Evolutionary conservation across 2,797 vertebrate genomes (phyloP), one percentile per base, ranked within the genome.

Genomic region (Chromis chromis): DNA sequence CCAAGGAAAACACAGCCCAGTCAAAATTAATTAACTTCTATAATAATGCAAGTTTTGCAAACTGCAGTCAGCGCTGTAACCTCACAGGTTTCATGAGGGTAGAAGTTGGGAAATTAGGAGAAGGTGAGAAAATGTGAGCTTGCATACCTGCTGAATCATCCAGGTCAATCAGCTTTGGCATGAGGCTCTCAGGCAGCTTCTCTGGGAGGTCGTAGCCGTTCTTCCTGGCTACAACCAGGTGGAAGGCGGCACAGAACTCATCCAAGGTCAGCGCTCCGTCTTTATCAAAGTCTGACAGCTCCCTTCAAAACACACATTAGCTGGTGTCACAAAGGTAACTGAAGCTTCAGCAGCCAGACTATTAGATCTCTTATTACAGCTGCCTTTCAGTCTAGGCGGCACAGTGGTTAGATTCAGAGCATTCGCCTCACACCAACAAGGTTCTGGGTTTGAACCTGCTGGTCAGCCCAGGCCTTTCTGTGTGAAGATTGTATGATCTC

Each of bases 91-190:
- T 78, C 42, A 73, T 72, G 57, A 68, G 44, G 42, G 55, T 48
- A 52, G 21, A 82, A n/a, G 36, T 31, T 50, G 27, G 50, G 11
- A 62, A 65, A 48, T 54, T 6, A 59, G 5, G 13, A 3, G 25
- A 79, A 17, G 40, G 24, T 53, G 62, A 24, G 10, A 12, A 17
- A 11, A 11, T 17, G 66, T 0, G 78, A 56, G 31, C n/a, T 48
- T 2, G 82, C 77, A 86, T 93, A 99, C 98, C 98, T 78, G 96
- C 95, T 12, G 97, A 96, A 87, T 99, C 98, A 92, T 99, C 98
- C 93, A 99, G 94, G 94, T 99, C 98, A 89, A 99, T 99, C 86
- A 99, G 94, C 91, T 99, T 99, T 91, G 98, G 98, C 97, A 99
- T 99, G 91, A 99, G 94, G 92, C 97, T 99, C 93, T 99, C 98